Conservation (phyloP, 1,140 invertebrate species). For the Megalonaias nervosa region DNA sequence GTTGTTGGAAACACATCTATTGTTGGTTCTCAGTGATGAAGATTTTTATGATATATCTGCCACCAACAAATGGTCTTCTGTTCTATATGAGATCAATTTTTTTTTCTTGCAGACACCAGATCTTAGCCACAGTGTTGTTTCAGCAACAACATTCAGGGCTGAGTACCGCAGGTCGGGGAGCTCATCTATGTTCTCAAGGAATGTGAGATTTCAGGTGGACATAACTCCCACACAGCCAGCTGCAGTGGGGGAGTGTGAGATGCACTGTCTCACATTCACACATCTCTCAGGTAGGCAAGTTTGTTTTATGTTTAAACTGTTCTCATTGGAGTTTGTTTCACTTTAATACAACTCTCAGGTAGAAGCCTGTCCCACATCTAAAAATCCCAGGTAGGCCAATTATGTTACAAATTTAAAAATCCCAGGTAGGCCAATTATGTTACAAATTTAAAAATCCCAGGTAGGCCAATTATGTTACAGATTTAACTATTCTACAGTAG, state of each 20-base stretch:
- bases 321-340: too few relatives aligned
- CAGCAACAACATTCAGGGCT: conserved; percentile 97
- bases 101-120: conserved; percentile 89
- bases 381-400: conserved; percentile 87
- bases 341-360: too few relatives aligned
- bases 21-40: too few relatives aligned
- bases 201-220: conserved; percentile 94
- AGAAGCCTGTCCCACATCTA: conserved; percentile 88
- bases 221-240: conserved; percentile 71
- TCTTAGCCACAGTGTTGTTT: conserved; percentile 97
- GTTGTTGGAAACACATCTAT: too few relatives aligned
- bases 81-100: neutral
- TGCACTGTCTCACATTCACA: conserved; percentile 97
- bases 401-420: conserved; percentile 78
- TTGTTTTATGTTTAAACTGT: neutral
- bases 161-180: conserved; percentile 94
- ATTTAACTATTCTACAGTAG: too few relatives aligned
- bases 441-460: conserved; percentile 84
- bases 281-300: conserved; percentile 86
- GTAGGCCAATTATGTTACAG: conserved; percentile 74
- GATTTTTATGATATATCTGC: too few relatives aligned
- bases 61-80: too few relatives aligned
- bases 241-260: conserved; percentile 76
- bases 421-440: conserved; percentile 81
- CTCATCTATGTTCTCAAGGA: conserved; percentile 96